These are phyloP conservation scores for Lophura swinhoii DNA, from an alignment of 2,797 vertebrate species.

Conservation along the genomic window DNA sequence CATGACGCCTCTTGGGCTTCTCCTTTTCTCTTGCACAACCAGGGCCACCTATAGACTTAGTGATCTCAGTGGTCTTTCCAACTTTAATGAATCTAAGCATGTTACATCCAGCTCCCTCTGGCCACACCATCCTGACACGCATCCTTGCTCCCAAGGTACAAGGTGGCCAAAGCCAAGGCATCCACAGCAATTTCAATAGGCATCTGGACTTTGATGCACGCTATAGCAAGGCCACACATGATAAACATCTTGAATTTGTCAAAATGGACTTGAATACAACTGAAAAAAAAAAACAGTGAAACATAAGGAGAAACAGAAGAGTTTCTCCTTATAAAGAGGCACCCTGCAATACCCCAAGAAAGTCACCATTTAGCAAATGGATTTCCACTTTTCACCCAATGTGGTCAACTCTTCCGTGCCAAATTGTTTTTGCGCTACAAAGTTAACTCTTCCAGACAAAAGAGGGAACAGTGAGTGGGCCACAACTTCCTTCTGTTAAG, in stretches of 20 bases:
- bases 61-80: too few species aligned
- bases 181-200: background rate
- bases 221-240: background rate
- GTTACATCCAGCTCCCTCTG: background rate
- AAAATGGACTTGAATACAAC: background rate
- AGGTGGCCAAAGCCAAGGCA: background rate
- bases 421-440: background rate
- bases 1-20: background rate
- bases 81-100: background rate
- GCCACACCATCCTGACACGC: accelerated
- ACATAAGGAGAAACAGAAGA: background rate
- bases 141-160: background rate
- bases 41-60: background rate
- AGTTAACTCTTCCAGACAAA: background rate
- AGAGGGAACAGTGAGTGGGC: background rate
- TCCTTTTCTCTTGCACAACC: background rate
- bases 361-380: background rate
- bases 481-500: conserved; percentile 8
- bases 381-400: accelerated
- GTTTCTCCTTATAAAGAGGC: background rate
- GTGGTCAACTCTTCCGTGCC: background rate
- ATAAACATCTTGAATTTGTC: background rate
- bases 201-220: background rate
- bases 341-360: background rate
- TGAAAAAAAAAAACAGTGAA: background rate